Base-by-base conservation (phyloP, 2,113 vertebrate genomes). In the Haemorhous mexicanus region DNA sequence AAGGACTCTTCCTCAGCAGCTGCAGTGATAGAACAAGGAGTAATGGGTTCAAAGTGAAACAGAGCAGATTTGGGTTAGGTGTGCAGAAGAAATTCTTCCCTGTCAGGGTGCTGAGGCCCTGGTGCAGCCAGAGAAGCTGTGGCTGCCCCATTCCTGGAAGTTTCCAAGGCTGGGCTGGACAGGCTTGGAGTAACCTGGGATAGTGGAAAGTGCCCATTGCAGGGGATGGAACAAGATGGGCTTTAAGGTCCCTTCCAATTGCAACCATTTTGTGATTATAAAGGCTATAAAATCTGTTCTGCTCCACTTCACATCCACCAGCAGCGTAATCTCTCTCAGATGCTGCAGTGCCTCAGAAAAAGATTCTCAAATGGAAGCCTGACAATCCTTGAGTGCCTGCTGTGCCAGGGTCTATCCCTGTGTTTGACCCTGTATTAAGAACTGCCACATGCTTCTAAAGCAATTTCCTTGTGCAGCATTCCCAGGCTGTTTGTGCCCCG, bases 391-490 rank as follows among this genome's bases (percentile, higher is more conserved):
- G 21, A 68, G 66, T 0, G 3, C 67, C 88, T 75, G 52, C 88
- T 84, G 85, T 0, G 16, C 82, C 1, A 0, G 46, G 68, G 64
- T 58, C 81, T 79, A 26, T 58, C 56, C 74, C 56, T 59, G 74
- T 14, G 39, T 82, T 93, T 91, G 88, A 90, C 70, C 33, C 70
- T 55, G 55, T 10, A 49, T 78, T 87, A 94, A 84, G 64, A 87
- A 85, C 19, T 58, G 66, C 20, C 4, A 0, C 16, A 35, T 0
- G 4, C 69, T 70, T 49, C 69, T 53, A 28, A 84, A 89, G 66
- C 78, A 43, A 43, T 96, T 92, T 90, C 62, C 61, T 62, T 39
- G n/a, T 46, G 37, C 82, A 49, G 55, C 2, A 1, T 74, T 89
- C 4, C 1, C 33, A 28, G 81, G 74, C 78, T 74, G 1, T 43